These are phyloP conservation scores for Drosophila nigritarsus DNA, from an alignment of 2,888 invertebrate species.

Conservation along the genomic window DNA sequence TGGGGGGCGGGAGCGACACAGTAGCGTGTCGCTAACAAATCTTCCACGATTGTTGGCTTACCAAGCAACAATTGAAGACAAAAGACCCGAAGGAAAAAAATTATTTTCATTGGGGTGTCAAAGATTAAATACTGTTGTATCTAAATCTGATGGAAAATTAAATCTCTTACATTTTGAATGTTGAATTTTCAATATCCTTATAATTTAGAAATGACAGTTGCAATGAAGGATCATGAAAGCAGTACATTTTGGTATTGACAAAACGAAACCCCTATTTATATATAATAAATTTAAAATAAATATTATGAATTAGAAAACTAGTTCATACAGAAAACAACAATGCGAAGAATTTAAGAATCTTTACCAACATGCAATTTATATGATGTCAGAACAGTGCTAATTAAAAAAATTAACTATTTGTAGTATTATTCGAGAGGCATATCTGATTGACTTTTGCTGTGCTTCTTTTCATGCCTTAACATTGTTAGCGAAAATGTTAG, in stretches of 20 bases:
- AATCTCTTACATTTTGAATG: background rate
- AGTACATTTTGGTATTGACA: background rate
- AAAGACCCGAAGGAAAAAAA: background rate
- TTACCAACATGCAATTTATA: background rate
- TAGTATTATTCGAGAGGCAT: background rate
- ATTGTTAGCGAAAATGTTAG: background rate
- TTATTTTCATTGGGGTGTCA: background rate
- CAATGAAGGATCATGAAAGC: background rate
- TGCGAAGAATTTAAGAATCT: background rate
- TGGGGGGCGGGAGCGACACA: conserved; percentile 3
- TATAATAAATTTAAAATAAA: background rate
- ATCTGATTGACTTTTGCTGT: background rate
- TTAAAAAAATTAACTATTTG: background rate
- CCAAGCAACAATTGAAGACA: conserved; percentile 25
- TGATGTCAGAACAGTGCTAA: background rate
- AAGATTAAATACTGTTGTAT: conserved; percentile 17
- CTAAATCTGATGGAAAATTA: background rate
- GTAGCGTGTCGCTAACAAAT: conserved; percentile 59
- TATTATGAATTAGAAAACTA: background rate
- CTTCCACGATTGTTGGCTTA: conserved; percentile 52
- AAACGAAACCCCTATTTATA: background rate
- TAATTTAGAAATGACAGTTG: background rate
- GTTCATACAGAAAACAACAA: background rate
- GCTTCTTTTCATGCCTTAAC: too few species aligned
- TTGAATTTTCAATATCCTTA: background rate